These are phyloP conservation scores for Malthinus seriepunctatus DNA, from an alignment of 2,888 invertebrate species.

Conservation along the genomic window DNA sequence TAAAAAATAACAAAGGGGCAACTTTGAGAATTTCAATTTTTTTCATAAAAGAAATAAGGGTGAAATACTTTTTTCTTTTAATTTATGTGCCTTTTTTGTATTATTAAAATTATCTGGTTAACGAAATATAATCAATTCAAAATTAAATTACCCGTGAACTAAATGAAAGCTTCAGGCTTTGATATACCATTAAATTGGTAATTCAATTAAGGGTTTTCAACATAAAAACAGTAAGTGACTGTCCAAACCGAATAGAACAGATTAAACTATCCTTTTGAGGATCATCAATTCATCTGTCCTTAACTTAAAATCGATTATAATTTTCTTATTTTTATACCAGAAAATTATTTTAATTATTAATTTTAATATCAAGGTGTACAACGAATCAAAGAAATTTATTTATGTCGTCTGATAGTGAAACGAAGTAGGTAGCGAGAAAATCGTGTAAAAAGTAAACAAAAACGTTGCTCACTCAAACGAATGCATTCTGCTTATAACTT, in stretches of 20 bases:
- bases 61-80: no score
- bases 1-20: no score
- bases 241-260: background rate
- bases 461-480: constrained; percentile 9
- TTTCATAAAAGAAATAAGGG: no score
- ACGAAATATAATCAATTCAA: background rate
- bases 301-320: background rate
- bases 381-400: background rate
- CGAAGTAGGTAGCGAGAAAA: constrained; percentile 10
- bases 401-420: background rate
- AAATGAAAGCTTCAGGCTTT: constrained; percentile 1
- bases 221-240: constrained; percentile 4
- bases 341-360: background rate
- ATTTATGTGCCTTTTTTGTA: no score
- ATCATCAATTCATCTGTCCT: no score
- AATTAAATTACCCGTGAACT: background rate
- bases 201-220: constrained; percentile 4
- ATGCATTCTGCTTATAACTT: constrained; percentile 16
- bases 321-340: background rate
- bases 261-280: no score
- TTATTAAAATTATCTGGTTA: no score
- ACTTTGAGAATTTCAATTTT: no score
- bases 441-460: constrained; percentile 11
- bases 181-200: constrained; percentile 1
- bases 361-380: no score